A percentile compares a stretch with the other conserved stretches of the same genome.
These are phyloP conservation scores for Mastacembelus armatus DNA, from an alignment of 2,797 vertebrate genomes.

Conservation along the genomic window DNA sequence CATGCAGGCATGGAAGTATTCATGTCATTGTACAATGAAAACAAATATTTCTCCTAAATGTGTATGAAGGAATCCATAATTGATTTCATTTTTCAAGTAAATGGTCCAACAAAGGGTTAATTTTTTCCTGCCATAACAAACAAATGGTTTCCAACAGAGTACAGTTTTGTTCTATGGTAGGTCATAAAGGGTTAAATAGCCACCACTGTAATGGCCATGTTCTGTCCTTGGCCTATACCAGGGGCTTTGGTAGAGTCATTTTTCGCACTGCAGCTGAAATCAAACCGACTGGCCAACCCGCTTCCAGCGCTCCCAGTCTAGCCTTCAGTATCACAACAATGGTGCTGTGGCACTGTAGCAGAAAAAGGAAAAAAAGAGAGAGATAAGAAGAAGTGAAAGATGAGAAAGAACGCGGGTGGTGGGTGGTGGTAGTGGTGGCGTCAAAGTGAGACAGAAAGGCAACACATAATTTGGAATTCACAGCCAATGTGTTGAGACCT, in stretches of 20 bases:
- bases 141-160: not conserved
- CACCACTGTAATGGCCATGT: not conserved
- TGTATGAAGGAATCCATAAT: not conserved
- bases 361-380: constrained; percentile 26
- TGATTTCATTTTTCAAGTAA: not conserved
- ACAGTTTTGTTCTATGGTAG: too few relatives aligned
- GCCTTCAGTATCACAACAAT: constrained; percentile 58
- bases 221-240: not conserved
- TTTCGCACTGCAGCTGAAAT: constrained; percentile 43
- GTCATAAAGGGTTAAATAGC: constrained; percentile 19
- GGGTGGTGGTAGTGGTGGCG: not conserved
- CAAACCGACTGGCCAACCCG: constrained; percentile 33
- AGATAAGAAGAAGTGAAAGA: constrained; percentile 45
- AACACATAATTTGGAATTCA: constrained; percentile 73
- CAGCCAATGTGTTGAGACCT: constrained; percentile 64
- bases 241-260: not conserved
- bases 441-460: constrained; percentile 56
- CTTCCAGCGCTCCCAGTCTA: constrained; percentile 36
- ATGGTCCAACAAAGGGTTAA: not conserved
- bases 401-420: constrained; percentile 25
- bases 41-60: too few relatives aligned
- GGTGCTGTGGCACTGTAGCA: constrained; percentile 41
- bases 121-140: not conserved
- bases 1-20: too few relatives aligned
- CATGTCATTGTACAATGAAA: too few relatives aligned